Base-by-base conservation (phyloP, 1,140 invertebrate genomes). In the Cherax quadricarinatus region DNA sequence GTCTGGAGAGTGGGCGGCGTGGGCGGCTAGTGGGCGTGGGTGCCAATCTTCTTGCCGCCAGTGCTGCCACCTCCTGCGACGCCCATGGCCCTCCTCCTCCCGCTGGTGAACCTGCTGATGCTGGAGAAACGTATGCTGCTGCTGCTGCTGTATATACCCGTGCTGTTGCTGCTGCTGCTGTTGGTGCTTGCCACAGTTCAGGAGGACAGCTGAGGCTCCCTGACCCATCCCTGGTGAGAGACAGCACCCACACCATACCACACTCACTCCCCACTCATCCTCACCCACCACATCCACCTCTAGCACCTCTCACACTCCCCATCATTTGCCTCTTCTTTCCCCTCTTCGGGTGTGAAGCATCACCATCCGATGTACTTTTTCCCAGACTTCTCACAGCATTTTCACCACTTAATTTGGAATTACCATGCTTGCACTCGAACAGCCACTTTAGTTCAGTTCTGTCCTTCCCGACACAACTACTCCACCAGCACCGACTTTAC, bases 11-110 rank as follows among this genome's bases (percentile, higher is more conserved):
- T 66, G 82, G 57, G 89, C 82, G 66, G 70, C 21, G 24, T 85
- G 82, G 89, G 89, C 89, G 73, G 89, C 81, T 30, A 85, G 89
- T 10, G 89, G 82, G 70, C 89, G 89, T 9, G 89, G 89, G 82
- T 91, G 82, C 89, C 89, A 91, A 3, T 70, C 83, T 83, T 86
- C 82, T 30, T 84, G 70, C 14, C 89, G 70, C 89, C 89, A 91
- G 83, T 91, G 89, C 73, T 91, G 89, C 89, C 89, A 91, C 24
- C 82, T 53, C 5, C 89, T 66, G 24, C 89, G 66, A 48, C 89
- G 41, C 48, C 89, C 89, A 18, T 49, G 80, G 10, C 48, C 53
- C 5, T 66, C 57, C 18, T 41, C 57, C 41, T 41, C 30, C 30
- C 30, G 30, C 30, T 41, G 30, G 51, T 48, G 48, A 16, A 3